Conservation (phyloP, 92 coral and sea anemone genomes). For the Scolanthus callimorphus region DNA sequence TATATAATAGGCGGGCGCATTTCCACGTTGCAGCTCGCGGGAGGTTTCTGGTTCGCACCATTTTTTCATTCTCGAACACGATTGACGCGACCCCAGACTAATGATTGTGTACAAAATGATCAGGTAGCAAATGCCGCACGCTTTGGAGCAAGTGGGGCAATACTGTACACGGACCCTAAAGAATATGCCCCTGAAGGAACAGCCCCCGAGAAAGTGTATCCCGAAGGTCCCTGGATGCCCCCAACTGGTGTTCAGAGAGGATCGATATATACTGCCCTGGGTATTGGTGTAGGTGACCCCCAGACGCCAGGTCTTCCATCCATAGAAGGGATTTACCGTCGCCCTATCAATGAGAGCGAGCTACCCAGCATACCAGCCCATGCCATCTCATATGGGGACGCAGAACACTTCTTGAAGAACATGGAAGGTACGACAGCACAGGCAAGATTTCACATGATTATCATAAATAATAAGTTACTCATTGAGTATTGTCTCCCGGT, state of each 20-base stretch:
- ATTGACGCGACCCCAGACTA: too few species aligned
- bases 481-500: too few species aligned
- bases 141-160: constrained; percentile 57
- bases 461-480: too few species aligned
- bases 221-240: constrained; percentile 53
- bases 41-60: too few species aligned
- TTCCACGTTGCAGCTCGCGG: too few species aligned
- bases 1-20: too few species aligned
- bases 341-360: constrained; percentile 27
- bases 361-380: constrained; percentile 74
- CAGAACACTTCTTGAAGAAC: constrained; percentile 42
- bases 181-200: constrained; percentile 61
- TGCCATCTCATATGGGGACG: constrained; percentile 62
- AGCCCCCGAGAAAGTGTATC: constrained; percentile 34
- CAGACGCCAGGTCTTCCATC: constrained; percentile 74
- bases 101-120: too few species aligned
- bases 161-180: constrained; percentile 63
- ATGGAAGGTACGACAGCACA: too few species aligned
- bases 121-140: constrained; percentile 51
- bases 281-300: constrained; percentile 66
- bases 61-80: too few species aligned
- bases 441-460: too few species aligned
- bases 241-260: too few species aligned
- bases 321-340: constrained; percentile 56
- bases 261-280: constrained; percentile 33